Conservation (phyloP, 2,797 vertebrate species). For the Melanotaenia trifasciata region DNA sequence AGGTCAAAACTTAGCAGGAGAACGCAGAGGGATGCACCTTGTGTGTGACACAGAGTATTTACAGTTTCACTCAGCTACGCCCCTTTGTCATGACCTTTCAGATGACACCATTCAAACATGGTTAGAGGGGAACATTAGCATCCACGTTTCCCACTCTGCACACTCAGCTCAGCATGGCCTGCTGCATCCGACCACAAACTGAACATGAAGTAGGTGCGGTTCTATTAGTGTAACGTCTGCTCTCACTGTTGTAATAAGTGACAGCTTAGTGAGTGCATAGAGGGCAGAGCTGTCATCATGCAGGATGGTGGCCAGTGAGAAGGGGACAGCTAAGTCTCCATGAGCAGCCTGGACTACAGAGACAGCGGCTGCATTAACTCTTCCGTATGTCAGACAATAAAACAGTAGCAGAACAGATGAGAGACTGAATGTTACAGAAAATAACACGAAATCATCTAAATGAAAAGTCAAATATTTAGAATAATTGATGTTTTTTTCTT, state of each 20-base stretch:
- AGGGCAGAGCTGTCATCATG: conserved; percentile 48
- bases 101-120: conserved; percentile 37
- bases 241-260: conserved; percentile 18
- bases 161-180: not conserved
- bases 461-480: not conserved
- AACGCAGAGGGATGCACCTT: conserved; percentile 37
- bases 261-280: conserved; percentile 22
- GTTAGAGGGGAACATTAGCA: conserved; percentile 26
- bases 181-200: not conserved
- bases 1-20: conserved; percentile 53
- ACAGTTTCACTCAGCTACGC: conserved; percentile 17
- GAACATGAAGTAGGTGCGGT: not conserved
- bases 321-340: conserved; percentile 61
- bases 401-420: conserved; percentile 6
- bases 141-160: conserved; percentile 43
- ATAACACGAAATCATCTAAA: not conserved
- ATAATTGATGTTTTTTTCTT: not conserved
- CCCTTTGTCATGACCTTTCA: conserved; percentile 48
- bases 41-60: conserved; percentile 46
- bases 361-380: conserved; percentile 48
- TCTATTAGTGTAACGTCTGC: not conserved
- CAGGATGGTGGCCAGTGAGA: conserved; percentile 42
- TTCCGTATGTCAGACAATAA: conserved; percentile 10
- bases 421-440: conserved; percentile 10
- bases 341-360: conserved; percentile 33